A percentile compares a stretch with the other conserved stretches of the same genome.
Evolutionary conservation across 2,888 invertebrate genomes (phyloP).

Genomic region (Lissocephala sabroskyi): DNA sequence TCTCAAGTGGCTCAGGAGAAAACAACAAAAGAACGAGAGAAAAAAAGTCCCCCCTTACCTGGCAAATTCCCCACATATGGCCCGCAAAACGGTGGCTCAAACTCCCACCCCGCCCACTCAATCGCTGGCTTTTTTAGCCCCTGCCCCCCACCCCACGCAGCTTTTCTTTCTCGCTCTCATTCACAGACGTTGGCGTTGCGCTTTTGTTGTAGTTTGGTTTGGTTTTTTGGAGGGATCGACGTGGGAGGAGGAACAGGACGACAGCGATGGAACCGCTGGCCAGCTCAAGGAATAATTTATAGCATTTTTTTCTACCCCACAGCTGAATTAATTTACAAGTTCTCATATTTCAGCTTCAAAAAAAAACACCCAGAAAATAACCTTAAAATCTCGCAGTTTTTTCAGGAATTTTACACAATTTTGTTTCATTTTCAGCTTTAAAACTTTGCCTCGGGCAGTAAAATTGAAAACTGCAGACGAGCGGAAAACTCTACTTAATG

Average conservation of each 20-base stretch:
- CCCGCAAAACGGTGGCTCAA: neutral
- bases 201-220: conserved; percentile 57
- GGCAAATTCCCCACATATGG: neutral
- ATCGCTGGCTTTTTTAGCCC: neutral
- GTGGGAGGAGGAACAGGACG: conserved; percentile 15
- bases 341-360: neutral
- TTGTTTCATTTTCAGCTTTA: no score
- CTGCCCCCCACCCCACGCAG: neutral
- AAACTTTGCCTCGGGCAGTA: no score
- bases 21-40: no score
- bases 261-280: conserved; percentile 5
- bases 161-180: conserved; percentile 10
- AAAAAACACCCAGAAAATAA: no score
- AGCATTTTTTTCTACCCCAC: neutral
- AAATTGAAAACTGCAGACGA: no score
- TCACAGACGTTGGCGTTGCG: conserved; percentile 45
- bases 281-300: neutral
- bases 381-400: no score
- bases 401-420: no score
- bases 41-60: no score
- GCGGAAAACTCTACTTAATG: no score
- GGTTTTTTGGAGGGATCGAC: conserved; percentile 27
- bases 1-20: no score
- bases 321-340: neutral
- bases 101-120: neutral